phyloP scores from a whole-genome alignment of 2,113 vertebrate genomes.

The Cebidichthys violaceus region DNA sequence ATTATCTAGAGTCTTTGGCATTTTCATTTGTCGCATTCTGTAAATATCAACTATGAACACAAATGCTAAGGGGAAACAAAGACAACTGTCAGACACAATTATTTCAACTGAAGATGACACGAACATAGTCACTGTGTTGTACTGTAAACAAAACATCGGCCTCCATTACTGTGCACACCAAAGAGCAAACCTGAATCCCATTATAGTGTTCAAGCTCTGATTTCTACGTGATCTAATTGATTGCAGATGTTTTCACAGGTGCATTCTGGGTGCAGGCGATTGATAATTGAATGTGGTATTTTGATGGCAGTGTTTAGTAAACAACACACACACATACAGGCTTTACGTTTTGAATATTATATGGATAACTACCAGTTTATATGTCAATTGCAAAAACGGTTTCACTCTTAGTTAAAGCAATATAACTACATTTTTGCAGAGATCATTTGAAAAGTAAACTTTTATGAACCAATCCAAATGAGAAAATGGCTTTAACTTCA shows the following conservation, averaged over 20 bases:
- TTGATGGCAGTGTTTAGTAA: not conserved
- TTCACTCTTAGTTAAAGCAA: not conserved
- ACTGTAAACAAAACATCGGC: no score
- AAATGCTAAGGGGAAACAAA: not conserved
- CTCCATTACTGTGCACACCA: not conserved
- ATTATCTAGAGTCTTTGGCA: not conserved
- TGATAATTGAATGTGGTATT: no score
- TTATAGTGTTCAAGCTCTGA: not conserved
- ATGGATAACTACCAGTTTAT: not conserved
- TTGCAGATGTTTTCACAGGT: not conserved
- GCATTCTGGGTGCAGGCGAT: not conserved
- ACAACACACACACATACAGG: not conserved
- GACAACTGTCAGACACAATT: not conserved
- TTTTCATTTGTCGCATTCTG: not conserved
- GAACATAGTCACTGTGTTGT: not conserved
- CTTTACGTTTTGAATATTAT: not conserved
- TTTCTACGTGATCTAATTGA: not conserved
- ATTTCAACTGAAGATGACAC: not conserved
- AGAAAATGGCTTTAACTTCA: not conserved
- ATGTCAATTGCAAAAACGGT: not conserved
- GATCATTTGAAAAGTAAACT: not conserved
- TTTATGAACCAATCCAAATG: not conserved
- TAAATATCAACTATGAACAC: not conserved
- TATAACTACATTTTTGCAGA: not conserved
- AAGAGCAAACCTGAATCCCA: not conserved